Conservation (phyloP, 2,113 vertebrate species). For the Pogonocichla stellata region DNA sequence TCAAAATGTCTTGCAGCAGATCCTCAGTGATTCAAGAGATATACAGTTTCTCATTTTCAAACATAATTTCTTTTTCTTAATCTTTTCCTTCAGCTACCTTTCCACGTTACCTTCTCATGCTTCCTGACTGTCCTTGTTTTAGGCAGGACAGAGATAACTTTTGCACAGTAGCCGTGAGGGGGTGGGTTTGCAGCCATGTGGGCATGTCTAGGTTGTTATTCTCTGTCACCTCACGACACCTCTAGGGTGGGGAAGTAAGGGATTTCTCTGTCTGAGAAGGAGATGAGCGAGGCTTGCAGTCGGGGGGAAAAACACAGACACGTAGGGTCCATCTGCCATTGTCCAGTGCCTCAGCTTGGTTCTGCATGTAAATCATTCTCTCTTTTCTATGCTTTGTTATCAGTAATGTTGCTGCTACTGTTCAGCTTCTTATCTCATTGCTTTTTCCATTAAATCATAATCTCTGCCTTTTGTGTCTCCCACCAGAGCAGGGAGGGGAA, state of each 20-base stretch:
- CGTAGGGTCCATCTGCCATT: neutral
- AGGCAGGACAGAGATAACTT: neutral
- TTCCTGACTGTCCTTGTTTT: neutral
- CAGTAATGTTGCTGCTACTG: neutral
- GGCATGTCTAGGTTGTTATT: neutral
- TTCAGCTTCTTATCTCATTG: neutral
- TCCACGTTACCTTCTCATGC: neutral
- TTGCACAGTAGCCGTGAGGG: rapidly evolving
- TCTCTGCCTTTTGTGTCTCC: neutral
- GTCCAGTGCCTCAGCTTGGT: neutral
- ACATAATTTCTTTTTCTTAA: neutral
- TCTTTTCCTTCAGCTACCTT: neutral
- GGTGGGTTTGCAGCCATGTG: neutral
- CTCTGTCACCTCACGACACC: rapidly evolving
- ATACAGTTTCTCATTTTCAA: neutral
- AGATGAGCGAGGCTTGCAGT: neutral
- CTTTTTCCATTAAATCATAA: neutral
- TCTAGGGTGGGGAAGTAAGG: too few species aligned
- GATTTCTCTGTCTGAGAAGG: neutral
- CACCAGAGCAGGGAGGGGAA: neutral
- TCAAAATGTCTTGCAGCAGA: neutral
- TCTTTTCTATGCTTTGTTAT: neutral
- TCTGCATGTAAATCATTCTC: neutral
- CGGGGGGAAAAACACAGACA: too few species aligned
- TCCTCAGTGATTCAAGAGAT: neutral